Conservation (phyloP, 2,113 vertebrate species). For the Rhinichthys klamathensis region DNA sequence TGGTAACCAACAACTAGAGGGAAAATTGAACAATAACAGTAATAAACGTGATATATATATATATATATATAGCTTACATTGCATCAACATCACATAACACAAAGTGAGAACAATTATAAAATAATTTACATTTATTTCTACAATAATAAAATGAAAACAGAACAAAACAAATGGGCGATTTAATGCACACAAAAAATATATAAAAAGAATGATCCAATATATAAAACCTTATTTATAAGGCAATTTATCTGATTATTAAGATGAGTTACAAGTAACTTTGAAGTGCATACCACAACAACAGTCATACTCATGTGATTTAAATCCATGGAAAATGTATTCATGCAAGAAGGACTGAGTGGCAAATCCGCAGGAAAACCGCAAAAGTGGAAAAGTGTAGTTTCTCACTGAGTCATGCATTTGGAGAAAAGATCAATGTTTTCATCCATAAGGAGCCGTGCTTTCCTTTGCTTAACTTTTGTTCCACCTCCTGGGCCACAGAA, state of each 20-base stretch:
- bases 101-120: not conserved
- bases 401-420: constrained; percentile 44
- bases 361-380: constrained; percentile 43
- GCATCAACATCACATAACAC: too few relatives aligned
- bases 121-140: not conserved
- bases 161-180: not conserved
- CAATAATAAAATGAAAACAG: not conserved
- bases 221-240: not conserved
- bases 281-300: not conserved
- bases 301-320: not conserved
- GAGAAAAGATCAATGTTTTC: constrained; percentile 39
- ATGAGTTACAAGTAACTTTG: not conserved
- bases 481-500: not conserved
- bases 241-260: not conserved
- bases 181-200: not conserved
- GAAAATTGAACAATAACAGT: too few relatives aligned
- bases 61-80: too few relatives aligned
- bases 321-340: constrained; percentile 27
- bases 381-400: constrained; percentile 44
- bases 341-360: constrained; percentile 13
- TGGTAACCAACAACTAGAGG: too few relatives aligned
- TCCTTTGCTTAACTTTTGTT: constrained; percentile 7
- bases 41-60: too few relatives aligned
- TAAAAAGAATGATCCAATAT: not conserved
- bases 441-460: not conserved